A percentile compares a stretch with the other conserved stretches of the same genome.
Conservation (phyloP, 2,888 invertebrate genomes). For the Rhimphoctona megacephalus region DNA sequence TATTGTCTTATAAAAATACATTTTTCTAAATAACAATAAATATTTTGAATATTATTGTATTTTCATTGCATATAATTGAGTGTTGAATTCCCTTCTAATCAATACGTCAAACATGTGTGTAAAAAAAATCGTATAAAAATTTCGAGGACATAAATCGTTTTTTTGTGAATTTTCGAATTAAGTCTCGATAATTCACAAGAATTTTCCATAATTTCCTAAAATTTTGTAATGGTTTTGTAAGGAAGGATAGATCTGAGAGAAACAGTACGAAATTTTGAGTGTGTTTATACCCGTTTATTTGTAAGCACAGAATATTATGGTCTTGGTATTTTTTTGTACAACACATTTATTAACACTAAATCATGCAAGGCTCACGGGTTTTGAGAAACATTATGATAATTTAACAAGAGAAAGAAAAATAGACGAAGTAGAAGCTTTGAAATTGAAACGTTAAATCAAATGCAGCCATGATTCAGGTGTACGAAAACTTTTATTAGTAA, state of each 20-base stretch:
- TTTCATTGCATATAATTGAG: neutral
- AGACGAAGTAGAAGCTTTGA: neutral
- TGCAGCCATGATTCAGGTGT: too few relatives aligned
- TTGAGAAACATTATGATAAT: neutral
- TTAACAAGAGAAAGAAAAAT: neutral
- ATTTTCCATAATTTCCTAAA: neutral
- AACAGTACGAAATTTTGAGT: neutral
- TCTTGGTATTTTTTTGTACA: neutral
- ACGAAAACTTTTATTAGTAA: too few relatives aligned
- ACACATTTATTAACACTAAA: neutral
- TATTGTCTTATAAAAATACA: neutral
- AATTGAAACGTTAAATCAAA: neutral
- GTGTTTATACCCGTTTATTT: neutral
- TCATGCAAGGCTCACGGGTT: neutral
- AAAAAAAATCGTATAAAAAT: neutral
- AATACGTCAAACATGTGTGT: neutral
- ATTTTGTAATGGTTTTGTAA: neutral
- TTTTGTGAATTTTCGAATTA: neutral
- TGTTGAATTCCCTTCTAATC: neutral
- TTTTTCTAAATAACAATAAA: neutral
- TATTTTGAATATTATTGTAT: neutral
- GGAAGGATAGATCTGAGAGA: neutral
- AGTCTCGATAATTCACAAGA: neutral
- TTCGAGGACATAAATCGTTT: neutral
- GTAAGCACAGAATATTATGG: neutral